phyloP scores from a whole-genome alignment of 92 coral and sea anemone genomes.

The Metridium senile region DNA sequence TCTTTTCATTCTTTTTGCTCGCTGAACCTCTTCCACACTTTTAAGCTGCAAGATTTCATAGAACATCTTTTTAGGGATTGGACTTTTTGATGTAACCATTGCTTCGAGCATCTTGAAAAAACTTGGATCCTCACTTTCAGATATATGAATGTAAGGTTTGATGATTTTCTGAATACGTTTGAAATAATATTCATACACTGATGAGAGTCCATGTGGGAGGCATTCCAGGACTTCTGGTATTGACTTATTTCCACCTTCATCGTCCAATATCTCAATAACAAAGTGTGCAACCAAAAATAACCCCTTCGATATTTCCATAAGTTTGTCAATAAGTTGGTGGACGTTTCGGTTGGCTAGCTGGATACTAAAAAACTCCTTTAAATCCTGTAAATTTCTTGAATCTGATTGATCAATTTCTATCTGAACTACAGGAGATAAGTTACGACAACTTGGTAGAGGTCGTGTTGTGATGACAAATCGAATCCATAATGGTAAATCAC shows the following conservation, averaged over 20 bases:
- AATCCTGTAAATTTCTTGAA: too few relatives aligned
- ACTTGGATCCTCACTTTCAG: neutral
- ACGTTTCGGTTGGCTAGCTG: too few relatives aligned
- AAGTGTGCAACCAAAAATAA: slow-evolving; percentile 71
- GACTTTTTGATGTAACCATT: neutral
- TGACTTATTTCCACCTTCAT: neutral
- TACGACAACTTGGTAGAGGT: too few relatives aligned
- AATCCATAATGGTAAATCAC: too few relatives aligned
- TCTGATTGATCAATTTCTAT: too few relatives aligned
- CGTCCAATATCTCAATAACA: slow-evolving; percentile 39
- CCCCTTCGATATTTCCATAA: slow-evolving; percentile 32
- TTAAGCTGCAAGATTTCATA: slow-evolving; percentile 5
- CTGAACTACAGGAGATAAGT: too few relatives aligned
- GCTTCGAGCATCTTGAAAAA: slow-evolving; percentile 21
- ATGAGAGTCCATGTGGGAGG: slow-evolving; percentile 61
- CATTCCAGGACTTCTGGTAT: neutral
- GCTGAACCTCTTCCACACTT: neutral
- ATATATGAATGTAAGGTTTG: neutral
- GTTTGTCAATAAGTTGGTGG: too few relatives aligned
- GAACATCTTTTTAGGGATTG: slow-evolving; percentile 8
- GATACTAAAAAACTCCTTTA: too few relatives aligned
- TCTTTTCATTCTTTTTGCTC: neutral
- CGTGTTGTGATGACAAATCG: too few relatives aligned
- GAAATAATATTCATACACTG: slow-evolving; percentile 58
- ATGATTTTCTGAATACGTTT: slow-evolving; percentile 13